Percentiles rank a stretch among this genome's conserved stretches.
phyloP scores from a whole-genome alignment of 2,888 invertebrate genomes.

The Physocephala rufipes region DNA sequence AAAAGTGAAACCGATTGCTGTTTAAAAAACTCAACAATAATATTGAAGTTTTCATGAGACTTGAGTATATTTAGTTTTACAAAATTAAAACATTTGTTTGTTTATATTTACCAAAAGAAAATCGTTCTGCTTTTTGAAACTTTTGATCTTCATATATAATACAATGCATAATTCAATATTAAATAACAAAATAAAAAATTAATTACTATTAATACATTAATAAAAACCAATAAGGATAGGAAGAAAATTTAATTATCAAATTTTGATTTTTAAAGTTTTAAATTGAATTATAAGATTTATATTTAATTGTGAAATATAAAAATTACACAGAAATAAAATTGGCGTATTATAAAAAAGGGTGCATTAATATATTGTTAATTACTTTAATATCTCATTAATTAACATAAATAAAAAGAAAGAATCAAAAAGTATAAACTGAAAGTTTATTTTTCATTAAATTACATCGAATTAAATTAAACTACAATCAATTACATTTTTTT shows the following conservation, averaged over 20 bases:
- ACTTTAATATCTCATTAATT: not conserved
- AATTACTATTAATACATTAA: too few species aligned
- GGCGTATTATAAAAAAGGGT: not conserved
- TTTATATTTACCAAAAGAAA: not conserved
- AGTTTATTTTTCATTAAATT: not conserved
- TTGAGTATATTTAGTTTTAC: not conserved
- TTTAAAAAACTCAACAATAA: not conserved
- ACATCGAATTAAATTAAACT: not conserved
- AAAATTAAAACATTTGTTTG: not conserved
- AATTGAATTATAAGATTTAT: slow-evolving; percentile 31
- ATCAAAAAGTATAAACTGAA: not conserved
- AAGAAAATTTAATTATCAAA: too few species aligned
- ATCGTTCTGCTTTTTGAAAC: too few species aligned
- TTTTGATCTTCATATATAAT: too few species aligned
- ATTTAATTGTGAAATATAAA: slow-evolving; percentile 8
- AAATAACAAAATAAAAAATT: slow-evolving; percentile 32
- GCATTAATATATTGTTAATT: too few species aligned
- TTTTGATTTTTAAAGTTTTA: too few species aligned
- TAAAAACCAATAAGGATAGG: too few species aligned
- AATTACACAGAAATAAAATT: slow-evolving; percentile 7
- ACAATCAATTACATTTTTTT: not conserved
- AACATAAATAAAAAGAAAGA: not conserved
- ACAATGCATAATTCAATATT: slow-evolving; percentile 2
- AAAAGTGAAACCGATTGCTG: not conserved
- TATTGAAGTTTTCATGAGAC: not conserved